phyloP scores from a whole-genome alignment of 2,113 vertebrate genomes.

The Todiramphus chloris region DNA sequence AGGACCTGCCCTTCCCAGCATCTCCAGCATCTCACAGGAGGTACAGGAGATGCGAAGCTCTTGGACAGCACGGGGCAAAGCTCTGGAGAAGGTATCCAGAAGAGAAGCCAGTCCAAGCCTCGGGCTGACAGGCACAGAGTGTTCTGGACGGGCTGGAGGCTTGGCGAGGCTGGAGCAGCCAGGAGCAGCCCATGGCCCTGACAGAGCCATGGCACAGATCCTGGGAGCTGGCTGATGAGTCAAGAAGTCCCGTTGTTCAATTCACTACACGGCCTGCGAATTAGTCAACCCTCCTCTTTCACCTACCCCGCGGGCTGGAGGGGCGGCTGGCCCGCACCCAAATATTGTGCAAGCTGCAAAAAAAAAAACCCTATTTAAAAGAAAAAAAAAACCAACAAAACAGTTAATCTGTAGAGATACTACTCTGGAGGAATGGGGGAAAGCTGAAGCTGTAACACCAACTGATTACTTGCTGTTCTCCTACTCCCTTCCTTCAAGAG shows the following conservation, averaged over 20 bases:
- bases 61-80: neutral
- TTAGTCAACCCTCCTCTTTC: slow-evolving; percentile 36
- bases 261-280: neutral
- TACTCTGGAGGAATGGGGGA: neutral
- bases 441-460: neutral
- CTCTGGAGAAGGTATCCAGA: neutral
- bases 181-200: neutral
- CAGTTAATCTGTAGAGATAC: neutral
- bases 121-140: neutral
- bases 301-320: neutral
- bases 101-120: neutral
- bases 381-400: neutral
- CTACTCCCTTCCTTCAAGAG: neutral
- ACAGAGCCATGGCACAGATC: neutral
- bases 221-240: slow-evolving; percentile 8
- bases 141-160: neutral
- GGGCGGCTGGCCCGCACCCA: neutral
- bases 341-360: neutral
- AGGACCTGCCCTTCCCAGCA: neutral
- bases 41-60: rapidly evolving
- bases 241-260: neutral
- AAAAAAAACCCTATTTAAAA: neutral
- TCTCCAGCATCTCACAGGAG: neutral
- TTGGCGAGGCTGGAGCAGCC: neutral
- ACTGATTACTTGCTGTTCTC: neutral